Base-by-base conservation (phyloP, 2,888 invertebrate genomes). In the Euplagia quadripunctaria region DNA sequence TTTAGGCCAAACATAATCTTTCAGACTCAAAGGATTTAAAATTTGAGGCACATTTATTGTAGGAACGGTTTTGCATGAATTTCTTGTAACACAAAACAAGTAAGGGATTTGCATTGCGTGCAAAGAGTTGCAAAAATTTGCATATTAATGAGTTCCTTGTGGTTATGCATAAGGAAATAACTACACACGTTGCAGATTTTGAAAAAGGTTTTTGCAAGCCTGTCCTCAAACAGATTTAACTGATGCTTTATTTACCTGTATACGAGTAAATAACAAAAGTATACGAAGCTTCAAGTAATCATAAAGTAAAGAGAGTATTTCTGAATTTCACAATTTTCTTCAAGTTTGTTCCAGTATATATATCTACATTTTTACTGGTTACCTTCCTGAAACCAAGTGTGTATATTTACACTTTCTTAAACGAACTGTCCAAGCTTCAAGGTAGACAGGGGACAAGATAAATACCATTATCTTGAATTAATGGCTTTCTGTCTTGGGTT, bases 391-490 rank as follows among this genome's bases (percentile, higher is more conserved):
- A 42, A 78, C 72, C 70, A 80, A 80, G 79, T 61, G 61, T 31
- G 14, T 84, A 74, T 82, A 85, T 82, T 82, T 85, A 82, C 80
- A 80, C 74, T 73, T 78, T 84, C 82, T 85, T 91, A 89, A 91
- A 91, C 90, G 89, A 90, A 91, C 89, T 91, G 89, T 90, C 87
- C 85, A 81, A 83, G 89, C 88, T 82, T 79, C 75, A 80, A 86
- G 88, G 90, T 88, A 85, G 83, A 79, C 82, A 83, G 88, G 78
- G 80, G 89, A 87, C 86, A 83, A 94, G 93, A 94, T 92, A 94
- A 94, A 94, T 94, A 94, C 92, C 89, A 90, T 91, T 91, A 92
- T 93, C 92, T 92, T 88, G 89, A 90, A 90, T 92, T 93, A 94
- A 94, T 94, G 91, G 93, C 87, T 92, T 93, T 90, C 91, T 90